Base-by-base conservation (phyloP, 2,797 vertebrate genomes). In the Bovichtus diacanthus region DNA sequence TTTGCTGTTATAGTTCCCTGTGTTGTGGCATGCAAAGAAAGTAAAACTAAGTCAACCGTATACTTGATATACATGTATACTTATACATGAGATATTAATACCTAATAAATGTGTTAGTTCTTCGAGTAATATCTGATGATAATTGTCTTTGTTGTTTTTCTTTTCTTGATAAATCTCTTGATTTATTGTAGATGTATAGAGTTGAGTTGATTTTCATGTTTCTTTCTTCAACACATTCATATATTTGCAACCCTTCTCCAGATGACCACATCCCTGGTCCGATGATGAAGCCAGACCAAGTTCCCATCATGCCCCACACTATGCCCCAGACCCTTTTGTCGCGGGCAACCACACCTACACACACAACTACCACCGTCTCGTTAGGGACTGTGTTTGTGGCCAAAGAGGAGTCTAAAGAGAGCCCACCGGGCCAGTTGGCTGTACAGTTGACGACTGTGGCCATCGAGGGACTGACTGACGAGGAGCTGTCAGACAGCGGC, bases 401-500 rank as follows among this genome's bases (percentile, higher is more conserved):
- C 78, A 87, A 88, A 87, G 94, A 93, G 12, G 88, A 93, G 76
- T 81, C 88, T 43, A 96, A 96, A 80, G 81, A 93, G 56, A 78
- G 90, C 41, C 82, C 91, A 58, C 82, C 94, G 73, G 95, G 96
- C 39, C 95, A 95, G 5, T 15, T 96, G 88, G 98, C 98, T 46
- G 91, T 95, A 77, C 90, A 90, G 72, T 92, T 99, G 84, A 90
- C 87, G 27, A 85, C 91, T 7, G 95, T 98, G 81, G 98, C 98
- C 71, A 92, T 99, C 19, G 97, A 99, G 93, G 98, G 98, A 50
- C 95, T 94, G 82, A 97, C 96, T 1, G 98, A 98, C 5, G 97
- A 99, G 73, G 97, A 99, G 78, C 94, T 97, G 34, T 95, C 93
- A 0, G 97, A 99, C 94, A 99, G 98, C 9, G 98, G 97, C 76